These are phyloP conservation scores for Pelvicachromis taeniatus DNA, from an alignment of 2,113 vertebrate species.

Conservation along the genomic window DNA sequence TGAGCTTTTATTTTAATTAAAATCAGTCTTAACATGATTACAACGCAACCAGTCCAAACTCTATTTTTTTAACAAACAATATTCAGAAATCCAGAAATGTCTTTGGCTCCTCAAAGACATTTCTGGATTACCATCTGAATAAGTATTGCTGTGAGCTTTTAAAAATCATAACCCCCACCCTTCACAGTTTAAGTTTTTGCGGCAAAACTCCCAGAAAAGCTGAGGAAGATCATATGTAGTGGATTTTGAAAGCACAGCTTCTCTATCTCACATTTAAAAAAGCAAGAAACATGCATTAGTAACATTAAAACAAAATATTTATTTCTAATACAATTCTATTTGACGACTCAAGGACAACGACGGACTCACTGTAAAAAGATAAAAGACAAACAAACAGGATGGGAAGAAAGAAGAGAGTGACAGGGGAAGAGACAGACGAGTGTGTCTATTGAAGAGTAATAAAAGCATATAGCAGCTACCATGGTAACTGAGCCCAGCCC, in stretches of 20 bases:
- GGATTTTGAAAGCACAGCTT: conserved; percentile 15
- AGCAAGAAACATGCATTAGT: background rate
- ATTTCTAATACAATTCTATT: background rate
- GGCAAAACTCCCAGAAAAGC: conserved; percentile 9
- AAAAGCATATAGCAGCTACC: conserved; percentile 58
- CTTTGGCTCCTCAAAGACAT: no score
- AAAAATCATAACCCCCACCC: conserved; percentile 4
- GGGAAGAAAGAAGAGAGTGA: background rate
- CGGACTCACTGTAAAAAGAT: background rate
- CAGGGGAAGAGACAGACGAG: background rate
- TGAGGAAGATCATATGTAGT: background rate
- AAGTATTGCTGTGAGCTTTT: conserved; percentile 21
- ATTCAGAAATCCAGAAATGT: background rate
- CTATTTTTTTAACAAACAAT: background rate
- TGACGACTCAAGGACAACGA: background rate
- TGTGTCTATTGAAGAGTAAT: background rate
- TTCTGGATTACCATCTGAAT: background rate
- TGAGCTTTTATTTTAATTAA: background rate
- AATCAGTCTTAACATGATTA: background rate
- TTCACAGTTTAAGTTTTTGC: background rate
- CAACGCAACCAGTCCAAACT: background rate
- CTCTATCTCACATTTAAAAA: background rate
- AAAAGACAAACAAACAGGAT: background rate
- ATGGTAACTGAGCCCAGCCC: conserved; percentile 67
- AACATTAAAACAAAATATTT: conserved; percentile 4